Evolutionary conservation across 2,113 vertebrate genomes (phyloP).

Genomic region (Corvus moneduloides): DNA sequence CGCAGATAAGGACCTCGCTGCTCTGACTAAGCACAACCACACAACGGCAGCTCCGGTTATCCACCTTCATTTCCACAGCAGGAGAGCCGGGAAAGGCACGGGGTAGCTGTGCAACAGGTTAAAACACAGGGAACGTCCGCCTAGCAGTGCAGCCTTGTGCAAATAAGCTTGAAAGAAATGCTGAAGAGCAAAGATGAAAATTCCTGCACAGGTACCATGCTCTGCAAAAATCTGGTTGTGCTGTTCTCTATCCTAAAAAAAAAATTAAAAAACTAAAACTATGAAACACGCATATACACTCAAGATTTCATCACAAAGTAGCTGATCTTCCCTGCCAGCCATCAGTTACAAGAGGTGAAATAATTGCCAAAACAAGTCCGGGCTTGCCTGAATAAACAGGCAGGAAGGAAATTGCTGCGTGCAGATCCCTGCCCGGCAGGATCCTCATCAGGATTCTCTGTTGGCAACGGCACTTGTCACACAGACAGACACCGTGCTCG

Average conservation of each 20-base stretch:
- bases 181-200: not conserved
- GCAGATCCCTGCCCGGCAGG: not conserved
- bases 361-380: not conserved
- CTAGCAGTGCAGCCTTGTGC: not conserved
- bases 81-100: not conserved
- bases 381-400: not conserved
- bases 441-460: not conserved
- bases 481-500: not conserved
- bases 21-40: accelerated
- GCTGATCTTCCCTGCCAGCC: not conserved
- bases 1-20: not conserved
- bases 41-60: not conserved
- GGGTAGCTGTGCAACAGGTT: not conserved
- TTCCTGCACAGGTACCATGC: not conserved
- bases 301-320: not conserved
- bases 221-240: not conserved
- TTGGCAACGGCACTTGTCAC: not conserved
- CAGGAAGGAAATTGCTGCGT: not conserved
- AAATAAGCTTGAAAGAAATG: not conserved
- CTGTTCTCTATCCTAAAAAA: not conserved
- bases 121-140: not conserved
- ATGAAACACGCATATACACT: not conserved
- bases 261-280: not conserved
- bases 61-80: not conserved
- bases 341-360: not conserved